These are phyloP conservation scores for Dasyurus viverrinus DNA, from an alignment of 2,113 vertebrate species.

Conservation along the genomic window DNA sequence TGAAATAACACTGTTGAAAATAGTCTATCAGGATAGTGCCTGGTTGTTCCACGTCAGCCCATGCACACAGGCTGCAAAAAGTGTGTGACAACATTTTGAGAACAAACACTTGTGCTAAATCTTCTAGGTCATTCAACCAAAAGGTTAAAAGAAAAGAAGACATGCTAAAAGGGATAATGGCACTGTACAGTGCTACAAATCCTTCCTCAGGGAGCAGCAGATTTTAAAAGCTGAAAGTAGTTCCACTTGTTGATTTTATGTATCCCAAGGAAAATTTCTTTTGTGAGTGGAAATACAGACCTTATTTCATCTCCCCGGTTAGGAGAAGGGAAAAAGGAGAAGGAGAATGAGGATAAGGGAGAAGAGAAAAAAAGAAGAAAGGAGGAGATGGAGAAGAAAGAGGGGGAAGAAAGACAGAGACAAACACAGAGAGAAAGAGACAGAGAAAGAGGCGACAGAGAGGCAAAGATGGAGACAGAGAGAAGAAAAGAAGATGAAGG, in stretches of 20 bases:
- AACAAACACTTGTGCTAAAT: not conserved
- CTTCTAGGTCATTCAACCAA: not conserved
- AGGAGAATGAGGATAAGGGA: too few relatives aligned
- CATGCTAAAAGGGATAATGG: not conserved
- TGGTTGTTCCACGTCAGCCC: not conserved
- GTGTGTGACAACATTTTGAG: not conserved
- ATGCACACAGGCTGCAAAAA: not conserved
- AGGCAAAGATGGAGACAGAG: not conserved
- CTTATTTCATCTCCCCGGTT: not conserved
- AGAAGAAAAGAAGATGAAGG: too few relatives aligned
- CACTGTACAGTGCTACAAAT: not conserved
- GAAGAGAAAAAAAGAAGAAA: not conserved
- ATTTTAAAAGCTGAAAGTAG: not conserved
- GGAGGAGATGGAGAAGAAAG: not conserved
- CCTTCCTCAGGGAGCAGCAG: not conserved
- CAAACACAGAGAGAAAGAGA: too few relatives aligned
- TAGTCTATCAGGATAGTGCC: not conserved
- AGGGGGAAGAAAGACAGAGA: too few relatives aligned
- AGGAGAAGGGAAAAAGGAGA: not conserved
- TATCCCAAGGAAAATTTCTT: not conserved
- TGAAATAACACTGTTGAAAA: slow-evolving; percentile 3
- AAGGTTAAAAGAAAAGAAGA: not conserved
- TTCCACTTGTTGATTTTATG: not conserved
- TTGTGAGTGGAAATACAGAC: not conserved
- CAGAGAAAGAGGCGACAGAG: not conserved